A percentile compares a stretch with the other conserved stretches of the same genome.
Conservation (phyloP, 2,113 vertebrate species). For the Gila orcuttii region DNA sequence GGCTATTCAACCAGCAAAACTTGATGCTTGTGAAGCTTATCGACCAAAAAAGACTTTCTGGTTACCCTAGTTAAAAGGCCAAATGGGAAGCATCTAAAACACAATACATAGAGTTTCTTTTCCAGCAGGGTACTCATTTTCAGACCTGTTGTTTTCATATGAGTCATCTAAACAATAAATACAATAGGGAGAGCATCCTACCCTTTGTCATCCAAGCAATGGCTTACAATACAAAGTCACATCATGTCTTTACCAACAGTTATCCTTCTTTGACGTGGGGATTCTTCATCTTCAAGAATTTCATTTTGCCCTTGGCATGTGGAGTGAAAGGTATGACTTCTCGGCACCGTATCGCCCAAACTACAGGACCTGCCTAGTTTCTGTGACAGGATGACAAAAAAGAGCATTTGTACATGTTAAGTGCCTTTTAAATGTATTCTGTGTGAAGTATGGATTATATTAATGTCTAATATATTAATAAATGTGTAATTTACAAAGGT, state of each 20-base stretch:
- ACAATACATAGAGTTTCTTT: not conserved
- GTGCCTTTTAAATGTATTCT: not conserved
- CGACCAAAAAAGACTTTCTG: not conserved
- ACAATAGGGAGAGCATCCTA: not conserved
- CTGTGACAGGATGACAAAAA: constrained; percentile 52
- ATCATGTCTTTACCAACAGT: constrained; percentile 60
- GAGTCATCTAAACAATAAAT: not conserved
- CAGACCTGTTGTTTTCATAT: too few relatives aligned
- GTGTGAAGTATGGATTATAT: constrained; percentile 2
- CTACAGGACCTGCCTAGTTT: constrained; percentile 66
- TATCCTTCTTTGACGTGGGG: constrained; percentile 56
- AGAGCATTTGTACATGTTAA: not conserved
- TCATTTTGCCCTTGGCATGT: constrained; percentile 47
- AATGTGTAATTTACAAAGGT: not conserved
- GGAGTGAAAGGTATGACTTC: constrained; percentile 62
- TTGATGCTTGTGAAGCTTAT: not conserved
- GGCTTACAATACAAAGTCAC: not conserved
- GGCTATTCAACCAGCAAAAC: not conserved
- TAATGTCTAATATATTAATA: not conserved
- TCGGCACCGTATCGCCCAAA: constrained; percentile 54
- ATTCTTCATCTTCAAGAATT: constrained; percentile 41
- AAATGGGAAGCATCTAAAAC: not conserved
- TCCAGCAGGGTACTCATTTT: too few relatives aligned
- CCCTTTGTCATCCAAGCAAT: not conserved
- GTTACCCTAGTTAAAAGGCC: not conserved